Evolutionary conservation across 2,797 vertebrate species (phyloP), one percentile per base, ranked within the genome.

Genomic region (Leucoraja ocellata): DNA sequence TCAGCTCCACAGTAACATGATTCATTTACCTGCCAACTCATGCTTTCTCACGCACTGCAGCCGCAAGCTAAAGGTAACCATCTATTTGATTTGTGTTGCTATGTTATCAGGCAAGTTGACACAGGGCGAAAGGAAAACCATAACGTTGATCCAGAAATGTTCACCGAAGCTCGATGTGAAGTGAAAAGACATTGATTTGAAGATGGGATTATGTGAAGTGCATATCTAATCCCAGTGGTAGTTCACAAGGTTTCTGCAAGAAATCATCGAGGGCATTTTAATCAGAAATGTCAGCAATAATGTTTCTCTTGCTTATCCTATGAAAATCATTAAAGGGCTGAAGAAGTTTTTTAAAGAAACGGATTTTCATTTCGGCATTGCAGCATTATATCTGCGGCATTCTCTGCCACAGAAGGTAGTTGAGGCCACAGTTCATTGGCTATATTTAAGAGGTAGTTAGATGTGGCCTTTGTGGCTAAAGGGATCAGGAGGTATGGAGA

Each of bases 21-120:
- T 65, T 32, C 83, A 65, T 65, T 86, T 32, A 65, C 14, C 83
- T 65, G 83, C 28, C n/a, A 86, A 63, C 1, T 13, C 14, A 16
- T 63, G 11, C 13, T 65, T 86, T 6, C 32, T 18, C 61, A 86
- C 83, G n/a, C 11, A n/a, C 54, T n/a, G 54, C n/a, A 61, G 54
- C 54, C 54, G 1, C 61, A 63, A 86, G 83, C 83, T 32, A 13
- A 54, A 63, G 28, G 83, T 18, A 32, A 86, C 58, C 13, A 65
- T 86, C 61, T 61, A n/a, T 86, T 86, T 86, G n/a, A 86, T 86
- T 28, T 86, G n/a, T 86, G 83, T 86, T 32, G 28, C 58, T 86
- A 65, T 86, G 61, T 63, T 86, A 18, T 86, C 63, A 86, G 58
- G 61, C 83, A 86, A n/a, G 63, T 28, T n/a, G 28, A 61, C 8